Evolutionary conservation across 2,888 invertebrate species (phyloP).

Genomic region (Laothoe populi): DNA sequence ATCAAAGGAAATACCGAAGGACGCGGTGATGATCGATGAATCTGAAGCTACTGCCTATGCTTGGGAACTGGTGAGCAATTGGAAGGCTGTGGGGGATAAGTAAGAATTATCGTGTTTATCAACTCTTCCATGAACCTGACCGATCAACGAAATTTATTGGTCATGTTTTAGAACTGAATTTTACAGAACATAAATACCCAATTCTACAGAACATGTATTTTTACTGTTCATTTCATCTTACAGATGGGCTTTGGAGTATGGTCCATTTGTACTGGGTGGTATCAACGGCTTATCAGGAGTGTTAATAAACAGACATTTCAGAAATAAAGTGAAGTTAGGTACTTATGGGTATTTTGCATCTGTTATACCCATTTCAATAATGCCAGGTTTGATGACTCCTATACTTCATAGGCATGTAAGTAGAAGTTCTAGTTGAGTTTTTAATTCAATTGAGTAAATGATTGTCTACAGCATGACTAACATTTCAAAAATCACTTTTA

Average conservation of each 20-base stretch:
- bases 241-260: slow-evolving; percentile 82
- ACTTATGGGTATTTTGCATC: slow-evolving; percentile 85
- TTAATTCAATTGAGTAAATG: too few species aligned
- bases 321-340: slow-evolving; percentile 86
- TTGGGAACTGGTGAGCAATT: slow-evolving; percentile 83
- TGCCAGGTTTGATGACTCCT: slow-evolving; percentile 84
- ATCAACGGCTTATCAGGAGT: slow-evolving; percentile 82
- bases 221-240: slow-evolving; percentile 32
- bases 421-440: too few species aligned
- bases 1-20: slow-evolving; percentile 82
- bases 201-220: background rate
- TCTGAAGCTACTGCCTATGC: slow-evolving; percentile 85
- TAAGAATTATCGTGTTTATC: slow-evolving; percentile 59
- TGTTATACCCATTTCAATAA: slow-evolving; percentile 84
- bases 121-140: background rate
- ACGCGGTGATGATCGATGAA: slow-evolving; percentile 84
- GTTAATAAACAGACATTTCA: slow-evolving; percentile 86
- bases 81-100: slow-evolving; percentile 86
- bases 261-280: slow-evolving; percentile 77
- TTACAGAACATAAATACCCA: background rate
- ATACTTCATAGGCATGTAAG: slow-evolving; percentile 85
- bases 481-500: too few species aligned
- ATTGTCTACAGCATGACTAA: too few species aligned
- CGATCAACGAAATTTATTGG: too few species aligned
- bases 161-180: too few species aligned